Evolutionary conservation across 2,113 vertebrate species (phyloP).

Genomic region (Fulica atra): DNA sequence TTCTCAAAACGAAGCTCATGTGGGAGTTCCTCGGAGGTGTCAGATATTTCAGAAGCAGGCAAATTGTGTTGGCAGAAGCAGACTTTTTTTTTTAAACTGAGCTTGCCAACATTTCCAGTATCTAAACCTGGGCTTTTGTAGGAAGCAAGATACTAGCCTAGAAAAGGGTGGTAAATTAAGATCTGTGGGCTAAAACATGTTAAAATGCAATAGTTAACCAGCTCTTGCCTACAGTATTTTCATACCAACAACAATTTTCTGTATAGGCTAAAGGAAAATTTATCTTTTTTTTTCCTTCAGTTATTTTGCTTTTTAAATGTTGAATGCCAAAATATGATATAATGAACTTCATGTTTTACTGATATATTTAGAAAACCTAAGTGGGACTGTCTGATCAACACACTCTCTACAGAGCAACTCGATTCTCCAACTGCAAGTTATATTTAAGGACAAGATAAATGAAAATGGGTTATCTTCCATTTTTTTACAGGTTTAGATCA

Average conservation of each 20-base stretch:
- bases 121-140: slow-evolving; percentile 6
- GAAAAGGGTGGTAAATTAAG: slow-evolving; percentile 16
- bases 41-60: slow-evolving; percentile 21
- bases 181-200: neutral
- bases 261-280: neutral
- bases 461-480: neutral
- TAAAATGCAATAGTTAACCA: slow-evolving; percentile 22
- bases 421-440: neutral
- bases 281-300: neutral
- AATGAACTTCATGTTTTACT: neutral
- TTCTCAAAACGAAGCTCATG: slow-evolving; percentile 1
- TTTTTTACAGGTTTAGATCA: neutral
- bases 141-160: neutral
- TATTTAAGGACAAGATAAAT: neutral
- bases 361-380: slow-evolving; percentile 30
- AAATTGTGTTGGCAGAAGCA: slow-evolving; percentile 15
- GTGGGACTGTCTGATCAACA: neutral
- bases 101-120: neutral
- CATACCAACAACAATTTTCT: neutral
- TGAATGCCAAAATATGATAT: neutral
- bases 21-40: neutral
- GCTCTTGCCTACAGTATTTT: neutral
- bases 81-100: neutral
- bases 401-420: neutral
- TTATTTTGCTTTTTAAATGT: slow-evolving; percentile 9